Evolutionary conservation across 2,888 invertebrate genomes (phyloP).

Genomic region (Erebia aethiops): DNA sequence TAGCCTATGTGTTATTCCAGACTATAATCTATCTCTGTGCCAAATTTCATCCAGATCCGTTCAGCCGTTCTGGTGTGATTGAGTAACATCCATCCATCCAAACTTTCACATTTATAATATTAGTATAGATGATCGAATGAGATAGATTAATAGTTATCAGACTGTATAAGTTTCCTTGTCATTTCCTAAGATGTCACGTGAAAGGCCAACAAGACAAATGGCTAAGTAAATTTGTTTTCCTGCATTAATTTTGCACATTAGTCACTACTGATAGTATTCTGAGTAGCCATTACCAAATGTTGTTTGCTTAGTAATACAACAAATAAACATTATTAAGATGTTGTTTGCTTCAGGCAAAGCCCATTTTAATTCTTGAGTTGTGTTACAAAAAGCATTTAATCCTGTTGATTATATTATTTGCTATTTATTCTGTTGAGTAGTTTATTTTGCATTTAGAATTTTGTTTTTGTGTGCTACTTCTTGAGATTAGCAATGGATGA

Average conservation of each 20-base stretch:
- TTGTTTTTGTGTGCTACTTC: neutral
- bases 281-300: slow-evolving; percentile 52
- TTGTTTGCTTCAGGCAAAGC: slow-evolving; percentile 14
- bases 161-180: too few relatives aligned
- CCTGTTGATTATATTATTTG: neutral
- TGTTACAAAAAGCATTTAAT: neutral
- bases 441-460: neutral
- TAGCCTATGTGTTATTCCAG: too few relatives aligned
- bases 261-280: slow-evolving; percentile 52
- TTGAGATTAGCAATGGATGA: neutral
- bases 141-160: neutral
- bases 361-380: slow-evolving; percentile 6
- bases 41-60: too few relatives aligned
- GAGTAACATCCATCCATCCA: too few relatives aligned
- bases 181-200: slow-evolving; percentile 30
- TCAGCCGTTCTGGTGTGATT: too few relatives aligned
- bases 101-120: too few relatives aligned
- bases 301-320: slow-evolving; percentile 36
- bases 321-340: slow-evolving; percentile 36
- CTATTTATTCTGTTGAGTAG: neutral
- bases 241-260: slow-evolving; percentile 47
- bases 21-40: too few relatives aligned
- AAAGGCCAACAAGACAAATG: slow-evolving; percentile 44
- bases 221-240: slow-evolving; percentile 40
- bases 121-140: too few relatives aligned